A percentile compares a stretch with the other conserved stretches of the same genome.
These are phyloP conservation scores for Corbicula japonica DNA, from an alignment of 2,888 invertebrate genomes.

Conservation along the genomic window DNA sequence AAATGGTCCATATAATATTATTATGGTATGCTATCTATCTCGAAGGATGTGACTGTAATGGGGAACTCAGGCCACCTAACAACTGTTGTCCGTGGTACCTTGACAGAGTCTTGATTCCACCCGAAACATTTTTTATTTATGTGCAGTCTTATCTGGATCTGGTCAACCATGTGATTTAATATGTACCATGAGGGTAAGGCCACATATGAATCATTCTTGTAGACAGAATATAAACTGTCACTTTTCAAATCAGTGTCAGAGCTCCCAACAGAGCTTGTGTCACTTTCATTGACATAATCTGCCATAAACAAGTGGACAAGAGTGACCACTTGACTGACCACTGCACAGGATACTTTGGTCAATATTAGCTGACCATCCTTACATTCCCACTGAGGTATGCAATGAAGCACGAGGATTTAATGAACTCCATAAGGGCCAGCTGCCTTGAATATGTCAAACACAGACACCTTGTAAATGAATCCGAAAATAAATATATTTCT, in stretches of 20 bases:
- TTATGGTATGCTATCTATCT: too few species aligned
- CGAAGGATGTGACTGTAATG: background rate
- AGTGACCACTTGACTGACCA: slow-evolving; percentile 21
- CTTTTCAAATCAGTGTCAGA: slow-evolving; percentile 24
- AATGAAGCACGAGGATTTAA: slow-evolving; percentile 25
- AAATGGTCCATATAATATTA: too few species aligned
- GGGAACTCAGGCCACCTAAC: background rate
- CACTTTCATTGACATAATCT: slow-evolving; percentile 29
- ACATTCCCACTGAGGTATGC: slow-evolving; percentile 16
- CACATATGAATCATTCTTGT: slow-evolving; percentile 1
- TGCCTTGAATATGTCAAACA: slow-evolving; percentile 29
- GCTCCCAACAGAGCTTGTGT: slow-evolving; percentile 1
- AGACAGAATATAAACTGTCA: slow-evolving; percentile 12
- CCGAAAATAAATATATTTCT: slow-evolving; percentile 7
- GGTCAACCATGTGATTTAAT: background rate
- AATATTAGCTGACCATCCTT: slow-evolving; percentile 14
- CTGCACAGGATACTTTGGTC: slow-evolving; percentile 10
- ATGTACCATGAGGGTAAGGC: background rate
- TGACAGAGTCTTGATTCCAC: background rate
- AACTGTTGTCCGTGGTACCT: background rate
- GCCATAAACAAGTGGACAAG: slow-evolving; percentile 39
- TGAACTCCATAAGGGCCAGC: slow-evolving; percentile 16
- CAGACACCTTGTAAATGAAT: background rate
- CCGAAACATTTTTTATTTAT: background rate
- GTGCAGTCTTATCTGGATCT: background rate